Evolutionary conservation across 2,113 vertebrate genomes (phyloP).

Genomic region (Psettodes erumei): DNA sequence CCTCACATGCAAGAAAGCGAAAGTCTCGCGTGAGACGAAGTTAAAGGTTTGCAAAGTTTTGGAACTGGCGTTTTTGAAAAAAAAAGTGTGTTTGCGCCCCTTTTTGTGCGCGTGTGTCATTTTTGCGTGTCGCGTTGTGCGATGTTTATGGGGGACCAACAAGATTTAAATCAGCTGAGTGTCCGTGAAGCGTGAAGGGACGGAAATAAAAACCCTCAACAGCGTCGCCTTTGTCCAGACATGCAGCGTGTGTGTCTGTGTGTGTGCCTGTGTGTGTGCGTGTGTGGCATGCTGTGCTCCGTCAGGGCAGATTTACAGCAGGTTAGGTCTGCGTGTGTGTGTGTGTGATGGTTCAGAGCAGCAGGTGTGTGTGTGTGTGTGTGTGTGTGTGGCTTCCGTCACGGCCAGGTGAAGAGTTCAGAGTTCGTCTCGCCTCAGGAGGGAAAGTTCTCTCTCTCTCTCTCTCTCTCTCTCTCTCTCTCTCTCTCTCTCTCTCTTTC

Average conservation of each 20-base stretch:
- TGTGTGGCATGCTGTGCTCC: slow-evolving; percentile 29
- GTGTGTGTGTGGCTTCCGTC: slow-evolving; percentile 12
- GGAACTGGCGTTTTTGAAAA: too few species aligned
- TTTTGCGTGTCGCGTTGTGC: too few species aligned
- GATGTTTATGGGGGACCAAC: too few species aligned
- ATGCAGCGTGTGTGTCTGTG: slow-evolving; percentile 24
- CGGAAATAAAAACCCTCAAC: slow-evolving; percentile 33
- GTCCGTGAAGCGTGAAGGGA: too few species aligned
- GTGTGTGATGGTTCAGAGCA: slow-evolving; percentile 48
- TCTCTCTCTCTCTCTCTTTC: too few species aligned
- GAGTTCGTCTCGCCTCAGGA: slow-evolving; percentile 55
- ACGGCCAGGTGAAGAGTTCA: slow-evolving; percentile 74
- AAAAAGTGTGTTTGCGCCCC: too few species aligned
- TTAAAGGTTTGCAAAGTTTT: too few species aligned
- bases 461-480: too few species aligned
- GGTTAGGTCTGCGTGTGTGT: slow-evolving; percentile 27
- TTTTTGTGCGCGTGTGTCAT: too few species aligned
- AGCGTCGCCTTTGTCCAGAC: slow-evolving; percentile 46
- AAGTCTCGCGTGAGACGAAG: too few species aligned
- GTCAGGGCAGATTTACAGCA: slow-evolving; percentile 66
- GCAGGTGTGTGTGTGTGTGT: slow-evolving; percentile 25
- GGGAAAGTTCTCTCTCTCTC: too few species aligned
- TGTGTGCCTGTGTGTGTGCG: slow-evolving; percentile 33
- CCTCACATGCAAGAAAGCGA: slow-evolving; percentile 20
- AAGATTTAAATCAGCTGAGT: too few species aligned